Evolutionary conservation across 1,140 invertebrate genomes (phyloP), one percentile per base, ranked within the genome.

Genomic region (Sesamia nonagrioides): DNA sequence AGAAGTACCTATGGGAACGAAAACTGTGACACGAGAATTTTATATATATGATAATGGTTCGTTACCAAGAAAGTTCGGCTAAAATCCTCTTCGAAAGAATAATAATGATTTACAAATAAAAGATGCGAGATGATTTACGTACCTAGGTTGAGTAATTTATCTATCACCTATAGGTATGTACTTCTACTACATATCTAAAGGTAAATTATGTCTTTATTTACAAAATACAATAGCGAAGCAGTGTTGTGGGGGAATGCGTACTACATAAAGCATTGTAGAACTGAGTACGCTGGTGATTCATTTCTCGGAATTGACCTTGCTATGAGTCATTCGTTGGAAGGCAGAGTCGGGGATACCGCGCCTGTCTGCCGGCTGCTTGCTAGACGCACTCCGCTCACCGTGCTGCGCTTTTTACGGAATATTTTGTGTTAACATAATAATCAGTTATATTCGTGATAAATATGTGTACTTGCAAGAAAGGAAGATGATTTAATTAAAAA

Each of bases 221-320:
- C 84, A 82, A 84, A 81, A 54, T 83, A 85, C 69, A 87, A 84
- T 84, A 88, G 85, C 82, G 85, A 84, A 82, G 85, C 86, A 85
- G 78, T 86, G 84, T 84, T 88, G 89, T 86, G 86, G 87, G 88
- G 86, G 89, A 92, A 93, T 91, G 91, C 88, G 90, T 86, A 91
- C 86, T 88, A 94, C 90, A 88, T 93, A 93, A 86, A 87, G 82
- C 92, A 88, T 93, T 94, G 88, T 92, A 86, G 91, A 93, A 92
- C 88, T 93, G 89, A 91, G 91, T 89, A 88, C 87, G 84, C 86
- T 94, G 92, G 92, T 95, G 94, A 95, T 95, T 95, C 94, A 95
- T 95, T 94, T 94, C 92, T 95, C 93, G 93, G 94, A 95, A 95
- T 95, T 95, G 94, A 95, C 94, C 94, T 95, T 95, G 94, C 94